Conservation (phyloP, 2,797 vertebrate species). For the Gambelia wislizenii region DNA sequence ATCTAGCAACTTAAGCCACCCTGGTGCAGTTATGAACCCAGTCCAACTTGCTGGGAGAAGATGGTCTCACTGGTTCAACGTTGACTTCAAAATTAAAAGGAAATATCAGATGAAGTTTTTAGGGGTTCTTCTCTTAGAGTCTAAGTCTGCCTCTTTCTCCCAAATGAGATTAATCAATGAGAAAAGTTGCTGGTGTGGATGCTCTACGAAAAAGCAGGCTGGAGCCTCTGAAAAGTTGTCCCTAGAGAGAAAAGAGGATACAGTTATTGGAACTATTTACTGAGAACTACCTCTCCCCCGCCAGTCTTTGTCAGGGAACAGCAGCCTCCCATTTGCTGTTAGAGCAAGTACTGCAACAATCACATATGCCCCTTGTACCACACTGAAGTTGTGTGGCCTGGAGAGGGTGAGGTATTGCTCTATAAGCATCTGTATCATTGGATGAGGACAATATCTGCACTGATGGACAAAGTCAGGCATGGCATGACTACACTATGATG, state of each 20-base stretch:
- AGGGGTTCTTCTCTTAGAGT: constrained; percentile 46
- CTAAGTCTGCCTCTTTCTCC: constrained; percentile 7
- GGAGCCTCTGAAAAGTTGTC: constrained; percentile 89
- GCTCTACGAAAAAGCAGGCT: constrained; percentile 90
- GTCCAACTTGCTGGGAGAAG: constrained; percentile 43
- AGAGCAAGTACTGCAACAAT: not conserved
- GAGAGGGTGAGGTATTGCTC: rapidly evolving
- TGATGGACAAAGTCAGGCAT: not conserved
- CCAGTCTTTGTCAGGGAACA: too few species aligned
- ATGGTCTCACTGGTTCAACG: constrained; percentile 39
- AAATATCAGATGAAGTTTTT: constrained; percentile 49
- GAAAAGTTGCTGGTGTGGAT: constrained; percentile 73
- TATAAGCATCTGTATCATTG: not conserved
- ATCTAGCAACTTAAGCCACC: constrained; percentile 36
- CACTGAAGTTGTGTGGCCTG: not conserved
- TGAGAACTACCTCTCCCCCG: not conserved
- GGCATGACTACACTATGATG: not conserved
- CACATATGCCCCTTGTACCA: not conserved
- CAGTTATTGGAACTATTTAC: not conserved
- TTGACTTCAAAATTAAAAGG: constrained; percentile 56
- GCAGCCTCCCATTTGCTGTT: not conserved
- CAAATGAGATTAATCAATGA: constrained; percentile 70
- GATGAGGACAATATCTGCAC: not conserved
- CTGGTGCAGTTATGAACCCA: constrained; percentile 51
- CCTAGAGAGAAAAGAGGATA: constrained; percentile 72